Base-by-base conservation (phyloP, 37 sponge, comb jelly and placozoan species). In the Halichondria panicea region DNA sequence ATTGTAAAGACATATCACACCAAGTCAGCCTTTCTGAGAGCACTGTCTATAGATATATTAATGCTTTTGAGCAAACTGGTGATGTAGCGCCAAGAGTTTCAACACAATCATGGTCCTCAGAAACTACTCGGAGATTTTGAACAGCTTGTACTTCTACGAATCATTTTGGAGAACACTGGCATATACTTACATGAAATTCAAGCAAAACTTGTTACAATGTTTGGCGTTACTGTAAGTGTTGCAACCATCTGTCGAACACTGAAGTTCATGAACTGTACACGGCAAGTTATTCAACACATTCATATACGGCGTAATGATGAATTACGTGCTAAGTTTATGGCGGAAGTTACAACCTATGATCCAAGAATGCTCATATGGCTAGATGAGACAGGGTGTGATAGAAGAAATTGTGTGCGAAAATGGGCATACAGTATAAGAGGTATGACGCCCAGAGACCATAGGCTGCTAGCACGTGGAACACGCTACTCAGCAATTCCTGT, bases 121-220 rank as follows among this genome's bases (percentile, higher is more conserved):
- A 58, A 15, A 34, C 75, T 75, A 43, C 50, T 75, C 9, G 75
- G 75, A 21, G 62, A 75, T 13, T 54, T 56, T 35, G 59, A 72
- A 55, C 74, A 55, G 59, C 21, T 72, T 6, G 6, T 75, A 12
- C 60, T 75, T 44, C 75, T 75, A 12, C 33, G 63, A 27, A 40
- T 75, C 4, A 43, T 75, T 24, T 13, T 36, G n/a, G 62, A 75
- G 27, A 75, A 75, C n/a, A 42, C 75, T 75, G 75, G 75, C 7
- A 58, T 75, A 25, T 75, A 75, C 52, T 46, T 75, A 4, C 63
- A 75, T 75, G 75, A 75, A 44, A 61, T 75, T 7, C 62, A 75
- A 34, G 12, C 11, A 12, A n/a, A 75, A 44, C 35, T 37, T 3
- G 28, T 40, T 36, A 63, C 44, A n/a, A 55, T 42, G 21, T 72